Conservation (phyloP, 2,113 vertebrate species). For the Zosterops japonicus region DNA sequence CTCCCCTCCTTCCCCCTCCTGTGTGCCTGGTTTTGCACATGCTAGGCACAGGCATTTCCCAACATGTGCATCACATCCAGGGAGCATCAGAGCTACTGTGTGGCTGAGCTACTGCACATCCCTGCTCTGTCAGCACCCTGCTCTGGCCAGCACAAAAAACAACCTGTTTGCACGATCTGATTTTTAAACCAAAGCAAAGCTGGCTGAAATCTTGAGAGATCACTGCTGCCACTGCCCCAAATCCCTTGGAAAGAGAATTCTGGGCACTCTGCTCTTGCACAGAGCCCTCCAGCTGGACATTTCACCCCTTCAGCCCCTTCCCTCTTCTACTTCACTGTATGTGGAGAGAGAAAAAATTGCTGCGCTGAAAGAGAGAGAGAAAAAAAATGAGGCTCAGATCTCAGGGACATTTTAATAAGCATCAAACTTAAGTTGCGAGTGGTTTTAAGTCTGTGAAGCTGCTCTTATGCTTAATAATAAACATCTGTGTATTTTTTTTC, state of each 20-base stretch:
- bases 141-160: not conserved
- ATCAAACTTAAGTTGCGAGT: not conserved
- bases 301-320: not conserved
- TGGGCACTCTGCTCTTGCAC: not conserved
- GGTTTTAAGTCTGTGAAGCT: not conserved
- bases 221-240: not conserved
- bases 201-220: not conserved
- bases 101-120: not conserved
- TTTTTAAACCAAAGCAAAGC: not conserved
- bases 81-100: not conserved
- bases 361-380: not conserved
- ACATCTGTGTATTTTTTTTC: conserved; percentile 18
- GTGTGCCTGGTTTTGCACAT: not conserved
- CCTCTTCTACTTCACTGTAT: accelerated
- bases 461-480: conserved; percentile 45
- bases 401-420: not conserved
- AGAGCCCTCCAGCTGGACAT: not conserved
- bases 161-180: not conserved
- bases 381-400: not conserved
- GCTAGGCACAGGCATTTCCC: conserved; percentile 14
- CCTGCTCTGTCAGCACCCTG: conserved; percentile 15
- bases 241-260: not conserved
- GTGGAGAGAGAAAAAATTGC: not conserved
- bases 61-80: conserved; percentile 42
- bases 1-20: not conserved